Evolutionary conservation across 2,888 invertebrate genomes (phyloP).

Genomic region (Lepeophtheirus nordmannii): DNA sequence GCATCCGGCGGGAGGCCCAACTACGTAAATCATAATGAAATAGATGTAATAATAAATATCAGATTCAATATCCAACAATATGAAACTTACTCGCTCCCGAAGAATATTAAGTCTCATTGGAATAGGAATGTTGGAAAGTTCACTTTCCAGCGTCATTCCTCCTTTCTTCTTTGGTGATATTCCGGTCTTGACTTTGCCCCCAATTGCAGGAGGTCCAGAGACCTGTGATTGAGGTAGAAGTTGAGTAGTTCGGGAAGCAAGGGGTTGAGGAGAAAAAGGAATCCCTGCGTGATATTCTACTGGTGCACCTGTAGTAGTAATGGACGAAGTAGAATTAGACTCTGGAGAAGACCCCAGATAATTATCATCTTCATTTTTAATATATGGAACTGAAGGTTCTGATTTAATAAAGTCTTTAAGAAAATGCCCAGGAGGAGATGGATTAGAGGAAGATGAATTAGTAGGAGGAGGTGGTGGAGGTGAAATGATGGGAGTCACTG

Average conservation of each 20-base stretch:
- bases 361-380: constrained; percentile 15
- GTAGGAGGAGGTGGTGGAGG: background rate
- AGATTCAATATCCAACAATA: background rate
- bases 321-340: background rate
- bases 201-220: background rate
- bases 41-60: background rate
- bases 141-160: constrained; percentile 11
- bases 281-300: background rate
- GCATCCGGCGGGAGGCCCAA: constrained; percentile 71
- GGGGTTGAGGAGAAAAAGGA: constrained; percentile 1
- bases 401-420: constrained; percentile 9
- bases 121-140: constrained; percentile 40
- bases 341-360: background rate
- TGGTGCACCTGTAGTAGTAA: background rate
- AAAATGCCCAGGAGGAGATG: background rate
- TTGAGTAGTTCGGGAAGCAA: background rate
- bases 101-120: constrained; percentile 53
- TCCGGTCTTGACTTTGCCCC: constrained; percentile 3
- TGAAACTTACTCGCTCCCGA: constrained; percentile 64
- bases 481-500: constrained; percentile 11
- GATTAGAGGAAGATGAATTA: background rate
- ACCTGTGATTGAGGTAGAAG: background rate
- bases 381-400: constrained; percentile 11
- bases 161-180: constrained; percentile 7
- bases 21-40: constrained; percentile 39